Percentiles rank a stretch among this genome's conserved stretches.
These are phyloP conservation scores for Cuniculus paca DNA, from an alignment of 2,797 vertebrate species.

Conservation along the genomic window DNA sequence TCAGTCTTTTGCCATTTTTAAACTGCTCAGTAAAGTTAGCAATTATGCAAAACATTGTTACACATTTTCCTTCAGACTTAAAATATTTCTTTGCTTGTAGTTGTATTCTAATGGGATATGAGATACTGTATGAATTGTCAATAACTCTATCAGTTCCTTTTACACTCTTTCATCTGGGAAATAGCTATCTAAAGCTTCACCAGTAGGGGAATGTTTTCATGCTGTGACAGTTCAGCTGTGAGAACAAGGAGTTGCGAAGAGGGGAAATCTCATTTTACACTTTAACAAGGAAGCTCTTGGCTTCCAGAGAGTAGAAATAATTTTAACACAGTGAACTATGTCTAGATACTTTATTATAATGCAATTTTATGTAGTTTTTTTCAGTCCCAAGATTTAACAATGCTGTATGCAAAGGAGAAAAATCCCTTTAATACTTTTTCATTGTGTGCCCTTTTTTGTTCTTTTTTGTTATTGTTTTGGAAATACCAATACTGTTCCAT, in stretches of 20 bases:
- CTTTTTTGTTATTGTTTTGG: background rate
- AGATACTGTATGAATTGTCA: slow-evolving; percentile 87
- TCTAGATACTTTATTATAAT: slow-evolving; percentile 82
- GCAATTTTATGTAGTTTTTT: slow-evolving; percentile 70
- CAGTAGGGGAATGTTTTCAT: slow-evolving; percentile 82
- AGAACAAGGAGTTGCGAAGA: slow-evolving; percentile 80
- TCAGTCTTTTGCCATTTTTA: slow-evolving; percentile 84
- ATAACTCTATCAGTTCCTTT: slow-evolving; percentile 82
- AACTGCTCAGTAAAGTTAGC: slow-evolving; percentile 84
- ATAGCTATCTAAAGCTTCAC: slow-evolving; percentile 81
- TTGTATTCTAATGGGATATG: slow-evolving; percentile 82
- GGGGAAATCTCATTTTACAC: slow-evolving; percentile 84
- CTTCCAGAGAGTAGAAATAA: slow-evolving; percentile 82
- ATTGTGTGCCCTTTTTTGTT: background rate
- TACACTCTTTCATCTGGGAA: slow-evolving; percentile 81
- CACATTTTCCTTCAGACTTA: slow-evolving; percentile 84
- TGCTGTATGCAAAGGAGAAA: background rate
- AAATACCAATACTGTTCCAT: background rate
- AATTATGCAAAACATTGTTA: slow-evolving; percentile 88
- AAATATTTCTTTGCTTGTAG: slow-evolving; percentile 78
- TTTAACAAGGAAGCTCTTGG: slow-evolving; percentile 82
- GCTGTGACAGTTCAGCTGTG: slow-evolving; percentile 85
- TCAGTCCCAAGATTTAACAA: slow-evolving; percentile 57
- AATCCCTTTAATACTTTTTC: slow-evolving; percentile 49
- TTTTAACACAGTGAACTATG: slow-evolving; percentile 79